A percentile compares a stretch with the other conserved stretches of the same genome.
Evolutionary conservation across 1,140 invertebrate genomes (phyloP).

Genomic region (Nasonia longicornis): DNA sequence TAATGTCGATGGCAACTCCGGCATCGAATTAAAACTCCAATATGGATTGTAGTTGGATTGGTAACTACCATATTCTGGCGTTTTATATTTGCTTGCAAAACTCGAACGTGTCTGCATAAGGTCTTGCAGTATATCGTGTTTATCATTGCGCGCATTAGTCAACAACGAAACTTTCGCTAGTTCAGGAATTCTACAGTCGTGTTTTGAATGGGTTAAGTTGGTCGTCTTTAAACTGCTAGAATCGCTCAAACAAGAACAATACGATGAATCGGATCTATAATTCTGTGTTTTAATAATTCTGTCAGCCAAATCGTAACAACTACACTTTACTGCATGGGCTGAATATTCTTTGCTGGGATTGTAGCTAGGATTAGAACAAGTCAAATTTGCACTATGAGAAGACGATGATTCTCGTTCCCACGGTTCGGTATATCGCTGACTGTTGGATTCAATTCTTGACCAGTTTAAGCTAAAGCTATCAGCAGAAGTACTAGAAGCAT

Average conservation of each 20-base stretch:
- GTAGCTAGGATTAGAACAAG: constrained; percentile 48
- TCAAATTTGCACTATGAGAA: constrained; percentile 47
- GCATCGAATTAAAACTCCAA: constrained; percentile 67
- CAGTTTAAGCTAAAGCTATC: constrained; percentile 59
- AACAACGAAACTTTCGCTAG: constrained; percentile 44
- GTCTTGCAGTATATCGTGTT: constrained; percentile 55
- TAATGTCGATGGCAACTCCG: constrained; percentile 60
- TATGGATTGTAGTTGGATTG: constrained; percentile 62
- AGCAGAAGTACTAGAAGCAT: constrained; percentile 61
- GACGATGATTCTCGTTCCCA: constrained; percentile 54
- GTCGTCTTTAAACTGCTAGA: constrained; percentile 28
- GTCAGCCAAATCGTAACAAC: constrained; percentile 54
- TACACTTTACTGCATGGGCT: constrained; percentile 51
- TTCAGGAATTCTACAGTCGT: constrained; percentile 39
- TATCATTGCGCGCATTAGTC: constrained; percentile 51
- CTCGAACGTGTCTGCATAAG: constrained; percentile 55
- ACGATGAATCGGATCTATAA: constrained; percentile 27
- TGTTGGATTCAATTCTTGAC: constrained; percentile 62
- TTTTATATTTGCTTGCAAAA: constrained; percentile 49
- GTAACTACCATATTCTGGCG: constrained; percentile 48
- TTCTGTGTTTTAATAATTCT: constrained; percentile 43
- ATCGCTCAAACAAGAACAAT: constrained; percentile 30
- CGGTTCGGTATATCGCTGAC: constrained; percentile 60
- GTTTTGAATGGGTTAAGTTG: constrained; percentile 22
- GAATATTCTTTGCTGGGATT: constrained; percentile 53